Conservation (phyloP, 2,888 invertebrate genomes). For the Eupithecia subfuscata region DNA sequence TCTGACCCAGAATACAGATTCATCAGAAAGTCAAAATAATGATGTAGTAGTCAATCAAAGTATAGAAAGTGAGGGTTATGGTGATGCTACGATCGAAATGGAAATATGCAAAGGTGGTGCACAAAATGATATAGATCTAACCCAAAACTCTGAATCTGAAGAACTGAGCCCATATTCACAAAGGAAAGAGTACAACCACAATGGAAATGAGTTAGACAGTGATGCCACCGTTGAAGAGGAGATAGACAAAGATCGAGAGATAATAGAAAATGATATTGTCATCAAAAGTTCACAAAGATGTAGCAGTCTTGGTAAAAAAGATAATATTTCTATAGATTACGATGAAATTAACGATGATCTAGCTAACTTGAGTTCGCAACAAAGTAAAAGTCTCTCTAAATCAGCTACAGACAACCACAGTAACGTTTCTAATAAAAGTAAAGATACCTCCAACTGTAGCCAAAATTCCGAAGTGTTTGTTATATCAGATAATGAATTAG, state of each 20-base stretch:
- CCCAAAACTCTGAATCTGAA: slow-evolving; percentile 56
- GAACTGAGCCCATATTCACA: slow-evolving; percentile 32
- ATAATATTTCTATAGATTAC: slow-evolving; percentile 71
- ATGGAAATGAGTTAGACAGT: slow-evolving; percentile 13
- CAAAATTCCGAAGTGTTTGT: slow-evolving; percentile 62
- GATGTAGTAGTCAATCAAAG: slow-evolving; percentile 10
- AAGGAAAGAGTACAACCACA: not conserved
- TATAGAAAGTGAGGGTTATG: not conserved
- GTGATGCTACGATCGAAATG: slow-evolving; percentile 6
- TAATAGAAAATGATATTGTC: not conserved
- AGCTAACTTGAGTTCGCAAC: slow-evolving; percentile 13
- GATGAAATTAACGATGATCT: slow-evolving; percentile 61
- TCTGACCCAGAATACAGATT: slow-evolving; percentile 63
- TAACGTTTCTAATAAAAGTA: slow-evolving; percentile 29
- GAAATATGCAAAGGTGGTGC: slow-evolving; percentile 11
- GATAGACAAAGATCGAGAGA: not conserved
- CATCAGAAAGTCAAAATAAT: slow-evolving; percentile 41
- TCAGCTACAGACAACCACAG: slow-evolving; percentile 15
- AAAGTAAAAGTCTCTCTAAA: slow-evolving; percentile 15
- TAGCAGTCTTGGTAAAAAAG: slow-evolving; percentile 58
- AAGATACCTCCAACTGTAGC: slow-evolving; percentile 49
- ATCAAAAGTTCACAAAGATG: slow-evolving; percentile 37
- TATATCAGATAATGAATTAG: slow-evolving; percentile 85
- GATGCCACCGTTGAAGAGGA: slow-evolving; percentile 21
- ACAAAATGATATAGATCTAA: slow-evolving; percentile 62